phyloP scores from a whole-genome alignment of 2,113 vertebrate genomes.

The Corythoichthys intestinalis region DNA sequence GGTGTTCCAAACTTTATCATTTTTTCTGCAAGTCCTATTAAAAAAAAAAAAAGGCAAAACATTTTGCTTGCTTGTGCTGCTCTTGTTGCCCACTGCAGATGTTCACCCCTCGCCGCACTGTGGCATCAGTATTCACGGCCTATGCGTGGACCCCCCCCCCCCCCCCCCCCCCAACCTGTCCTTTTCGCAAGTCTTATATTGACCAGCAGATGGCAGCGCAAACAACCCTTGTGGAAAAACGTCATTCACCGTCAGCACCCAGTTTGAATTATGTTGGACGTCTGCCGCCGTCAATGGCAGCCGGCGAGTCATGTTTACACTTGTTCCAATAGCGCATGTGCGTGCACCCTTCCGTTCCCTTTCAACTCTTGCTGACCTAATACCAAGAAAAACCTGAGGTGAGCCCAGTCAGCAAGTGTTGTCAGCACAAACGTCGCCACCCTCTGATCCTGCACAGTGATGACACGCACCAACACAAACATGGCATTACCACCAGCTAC shows the following conservation, averaged over 20 bases:
- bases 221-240: no score
- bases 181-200: neutral
- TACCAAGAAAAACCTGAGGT: conserved; percentile 38
- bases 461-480: conserved; percentile 28
- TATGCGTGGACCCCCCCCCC: conserved; percentile 61
- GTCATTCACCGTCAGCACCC: no score
- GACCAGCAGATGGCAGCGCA: conserved; percentile 58
- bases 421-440: conserved; percentile 49
- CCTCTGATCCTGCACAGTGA: conserved; percentile 23
- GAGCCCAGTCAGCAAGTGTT: conserved; percentile 49
- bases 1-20: no score
- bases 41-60: no score
- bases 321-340: conserved; percentile 2
- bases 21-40: no score
- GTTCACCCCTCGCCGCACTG: conserved; percentile 57
- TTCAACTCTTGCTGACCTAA: conserved; percentile 55
- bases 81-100: conserved; percentile 53
- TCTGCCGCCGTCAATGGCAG: no score
- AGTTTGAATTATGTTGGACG: no score
- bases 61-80: neutral
- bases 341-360: conserved; percentile 25
- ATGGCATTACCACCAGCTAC: neutral
- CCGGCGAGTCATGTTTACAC: no score
- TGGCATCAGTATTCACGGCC: conserved; percentile 71
- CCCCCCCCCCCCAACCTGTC: conserved; percentile 6